Evolutionary conservation across 2,113 vertebrate genomes (phyloP), one percentile per base, ranked within the genome.

Genomic region (Onychostruthus taczanowskii): DNA sequence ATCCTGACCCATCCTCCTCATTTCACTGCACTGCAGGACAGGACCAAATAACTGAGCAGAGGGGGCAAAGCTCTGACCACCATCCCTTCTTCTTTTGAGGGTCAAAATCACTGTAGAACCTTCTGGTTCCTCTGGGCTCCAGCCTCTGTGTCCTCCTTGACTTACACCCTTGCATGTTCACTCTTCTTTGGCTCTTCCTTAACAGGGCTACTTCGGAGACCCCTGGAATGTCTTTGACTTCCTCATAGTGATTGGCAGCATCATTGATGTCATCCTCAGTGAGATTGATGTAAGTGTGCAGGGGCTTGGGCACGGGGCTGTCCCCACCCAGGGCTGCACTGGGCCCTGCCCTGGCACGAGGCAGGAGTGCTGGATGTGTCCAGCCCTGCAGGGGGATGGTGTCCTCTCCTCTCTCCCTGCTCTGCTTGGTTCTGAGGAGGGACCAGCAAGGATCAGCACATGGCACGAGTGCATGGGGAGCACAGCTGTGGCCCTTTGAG

Each of bases 151-250:
- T 66, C 20, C 28, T 72, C 23, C 13, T 67, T 61, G 18, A 15
- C 44, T 83, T 90, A 15, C 8, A 83, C 10, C 9, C 26, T 69
- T 24, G 4, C 7, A 12, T 11, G 13, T 21, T 75, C 7, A 83
- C 30, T 56, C 20, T 78, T 46, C 83, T 88, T 22, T 83, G 85
- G 2, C 46, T 90, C 28, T 56, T 82, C 18, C 19, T 24, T 59
- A 24, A 10, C 81, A 99, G 99, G 99, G 99, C 82, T 99, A 99
- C 94, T 99, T 99, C 4, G 99, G 99, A 88, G 99, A 99, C 94
- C 99, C 99, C n/a, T 99, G 99, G 99, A 99, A 99, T 2, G 99
- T 99, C 84, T 99, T 99, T 76, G 99, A 99, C 96, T 99, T 99
- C 97, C 97, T 99, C 43, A 99, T 99, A 12, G 99, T 99, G 90